These are phyloP conservation scores for Hippocampus zosterae DNA, from an alignment of 2,113 vertebrate species.

Conservation along the genomic window DNA sequence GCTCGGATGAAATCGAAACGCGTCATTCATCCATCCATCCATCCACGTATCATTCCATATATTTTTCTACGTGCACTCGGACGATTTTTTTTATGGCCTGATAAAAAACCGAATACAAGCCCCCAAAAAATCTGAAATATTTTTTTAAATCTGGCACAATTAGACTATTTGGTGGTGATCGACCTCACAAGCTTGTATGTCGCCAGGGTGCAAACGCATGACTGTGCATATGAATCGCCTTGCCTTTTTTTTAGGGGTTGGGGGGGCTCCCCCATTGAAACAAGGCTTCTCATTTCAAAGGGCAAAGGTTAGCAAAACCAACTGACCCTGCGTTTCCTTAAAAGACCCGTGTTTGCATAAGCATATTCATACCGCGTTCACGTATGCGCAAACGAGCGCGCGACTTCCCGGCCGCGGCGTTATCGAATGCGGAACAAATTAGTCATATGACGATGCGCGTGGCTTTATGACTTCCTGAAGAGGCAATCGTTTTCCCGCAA, in stretches of 20 bases:
- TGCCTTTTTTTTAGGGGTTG: constrained; percentile 7
- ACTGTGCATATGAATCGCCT: constrained; percentile 50
- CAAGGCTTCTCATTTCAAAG: constrained; percentile 15
- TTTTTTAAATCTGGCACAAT: constrained; percentile 6
- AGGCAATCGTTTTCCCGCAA: constrained; percentile 26
- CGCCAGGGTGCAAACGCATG: constrained; percentile 42
- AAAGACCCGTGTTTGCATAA: constrained; percentile 52
- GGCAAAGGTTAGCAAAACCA: constrained; percentile 47
- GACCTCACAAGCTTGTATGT: constrained; percentile 25
- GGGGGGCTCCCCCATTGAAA: constrained; percentile 14
- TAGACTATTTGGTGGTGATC: constrained; percentile 40
- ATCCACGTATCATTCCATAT: too few species aligned
- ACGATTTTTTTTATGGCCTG: too few species aligned
- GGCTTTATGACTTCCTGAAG: constrained; percentile 29
- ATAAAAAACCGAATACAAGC: too few species aligned
- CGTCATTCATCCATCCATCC: too few species aligned
- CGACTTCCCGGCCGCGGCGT: constrained; percentile 29
- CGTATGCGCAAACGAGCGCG: constrained; percentile 47
- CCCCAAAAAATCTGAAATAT: not conserved
- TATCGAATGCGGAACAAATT: constrained; percentile 40
- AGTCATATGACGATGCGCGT: constrained; percentile 21
- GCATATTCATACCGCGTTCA: constrained; percentile 43
- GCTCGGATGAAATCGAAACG: not conserved
- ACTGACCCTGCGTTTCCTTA: constrained; percentile 46
- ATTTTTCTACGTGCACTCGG: too few species aligned